A percentile compares a stretch with the other conserved stretches of the same genome.
Conservation (phyloP, 2,113 vertebrate genomes). For the Pseudopipra pipra region DNA sequence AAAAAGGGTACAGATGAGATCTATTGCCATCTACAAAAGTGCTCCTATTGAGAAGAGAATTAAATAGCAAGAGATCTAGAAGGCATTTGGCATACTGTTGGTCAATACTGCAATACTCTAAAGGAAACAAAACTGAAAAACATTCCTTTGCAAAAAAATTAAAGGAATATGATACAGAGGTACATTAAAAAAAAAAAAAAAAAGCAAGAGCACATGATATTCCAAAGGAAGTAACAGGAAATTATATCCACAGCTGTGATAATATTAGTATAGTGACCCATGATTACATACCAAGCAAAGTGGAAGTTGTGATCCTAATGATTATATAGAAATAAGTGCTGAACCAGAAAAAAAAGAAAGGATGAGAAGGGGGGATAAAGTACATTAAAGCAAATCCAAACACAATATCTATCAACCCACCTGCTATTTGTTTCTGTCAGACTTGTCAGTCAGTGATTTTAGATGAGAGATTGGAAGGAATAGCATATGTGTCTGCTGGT, state of each 20-base stretch:
- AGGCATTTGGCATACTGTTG: not conserved
- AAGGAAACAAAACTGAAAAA: not conserved
- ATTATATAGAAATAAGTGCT: constrained; percentile 50
- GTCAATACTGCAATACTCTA: not conserved
- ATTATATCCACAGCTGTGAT: constrained; percentile 62
- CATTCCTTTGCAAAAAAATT: not conserved
- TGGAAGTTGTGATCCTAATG: constrained; percentile 47
- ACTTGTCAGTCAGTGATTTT: constrained; percentile 58
- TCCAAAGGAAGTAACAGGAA: not conserved
- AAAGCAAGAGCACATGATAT: not conserved
- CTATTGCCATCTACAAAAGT: not conserved
- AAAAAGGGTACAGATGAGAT: not conserved
- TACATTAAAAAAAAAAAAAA: not conserved
- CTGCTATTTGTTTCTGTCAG: constrained; percentile 68
- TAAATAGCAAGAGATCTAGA: constrained; percentile 28
- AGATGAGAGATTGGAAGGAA: constrained; percentile 40
- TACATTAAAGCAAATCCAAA: constrained; percentile 54
- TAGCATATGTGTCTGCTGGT: not conserved
- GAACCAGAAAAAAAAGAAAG: not conserved
- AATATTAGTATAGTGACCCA: constrained; percentile 43
- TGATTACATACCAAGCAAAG: constrained; percentile 36
- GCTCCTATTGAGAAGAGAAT: not conserved
- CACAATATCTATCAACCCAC: constrained; percentile 31
- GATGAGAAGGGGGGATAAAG: not conserved
- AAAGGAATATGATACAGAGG: not conserved